Evolutionary conservation across 2,797 vertebrate species (phyloP), one percentile per base, ranked within the genome.

Genomic region (Pseudochirops corinnae): DNA sequence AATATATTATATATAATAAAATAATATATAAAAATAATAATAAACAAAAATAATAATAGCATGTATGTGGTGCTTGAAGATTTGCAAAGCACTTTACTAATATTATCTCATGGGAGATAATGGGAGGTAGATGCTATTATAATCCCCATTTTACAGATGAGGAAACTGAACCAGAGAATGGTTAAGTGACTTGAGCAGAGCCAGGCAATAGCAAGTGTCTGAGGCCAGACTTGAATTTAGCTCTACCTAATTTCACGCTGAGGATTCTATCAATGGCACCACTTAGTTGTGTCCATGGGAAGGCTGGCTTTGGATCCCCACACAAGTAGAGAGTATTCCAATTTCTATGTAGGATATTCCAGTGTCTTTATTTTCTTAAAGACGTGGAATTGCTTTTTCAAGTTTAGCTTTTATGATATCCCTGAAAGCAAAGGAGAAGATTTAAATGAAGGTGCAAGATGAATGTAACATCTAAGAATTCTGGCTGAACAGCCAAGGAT

Each of bases 381-480:
- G 12, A 31, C 29, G 13, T 57, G 29, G 67, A 82, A 46, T 39
- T 82, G n/a, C n/a, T 24, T 82, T 39, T n/a, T 74, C 6, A 60
- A 92, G 2, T 12, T 92, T 95, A 93, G 91, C 33, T 74, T 94
- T 93, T 94, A 0, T 87, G 94, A 92, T 29, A 92, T 50, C 10
- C 18, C 55, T 53, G 31, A 95, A 46, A 87, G 1, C 33, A 93
- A 95, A 92, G 91, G 93, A 39, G 55, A 11, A 62, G 46, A 91
- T 95, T 62, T 91, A 94, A 95, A 90, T 90, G 93, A 94, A 53
- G 95, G n/a, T 2, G 16, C 92, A 18, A 97, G 56, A 74, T n/a
- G 50, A 92, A 33, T 9, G 14, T 28, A n/a, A 3, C 39, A 90
- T 53, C 50, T 29, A 53, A 52, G 60, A 39, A n/a, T 33, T 31